Base-by-base conservation (phyloP, 1,140 invertebrate genomes). In the Lepidurus arcticus region DNA sequence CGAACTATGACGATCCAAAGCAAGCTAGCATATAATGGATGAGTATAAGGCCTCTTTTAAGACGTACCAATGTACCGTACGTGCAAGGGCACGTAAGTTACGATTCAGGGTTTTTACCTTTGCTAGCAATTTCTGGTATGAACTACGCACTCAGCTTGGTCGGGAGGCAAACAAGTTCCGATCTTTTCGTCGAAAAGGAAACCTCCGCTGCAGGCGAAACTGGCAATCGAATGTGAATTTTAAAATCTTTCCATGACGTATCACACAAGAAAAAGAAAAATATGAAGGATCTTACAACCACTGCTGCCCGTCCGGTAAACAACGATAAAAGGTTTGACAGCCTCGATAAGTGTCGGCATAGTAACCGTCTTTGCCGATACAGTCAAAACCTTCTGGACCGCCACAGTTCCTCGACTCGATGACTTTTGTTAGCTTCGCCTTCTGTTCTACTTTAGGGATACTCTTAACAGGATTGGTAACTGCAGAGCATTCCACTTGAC, bases 351-450 rank as follows among this genome's bases (percentile, higher is more conserved):
- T 65, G 45, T 79, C 78, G 7, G 78, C 78, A 44, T 65, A 79
- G 75, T 79, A 79, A 8, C 78, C 78, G 76, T 78, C 26, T 53
- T 76, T 76, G 44, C 44, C 75, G 8, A 5, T 79, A 47, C 78
- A 79, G 26, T 79, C 42, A 73, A 79, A 79, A 5, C 21, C 26
- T 13, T 24, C n/a, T 24, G 73, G 77, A 7, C 47, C 75, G 7
- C 44, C 75, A 8, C 75, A 11, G 21, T 65, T 65, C 8, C 21
- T 65, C 0, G 21, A 34, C n/a, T 44, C n/a, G 10, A 34, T 7
- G n/a, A 34, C 7, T 26, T 44, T 7, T 21, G 24, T 26, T 26
- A 75, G 16, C 43, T 13, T 7, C 13, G 1, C 16, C n/a, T 42
- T 7, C 65, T 73, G 65, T 73, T 73, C 65, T 13, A 44, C 74